Percentiles rank a stretch among this genome's conserved stretches.
These are phyloP conservation scores for Nothocercus julius DNA, from an alignment of 2,113 vertebrate genomes.

Conservation along the genomic window DNA sequence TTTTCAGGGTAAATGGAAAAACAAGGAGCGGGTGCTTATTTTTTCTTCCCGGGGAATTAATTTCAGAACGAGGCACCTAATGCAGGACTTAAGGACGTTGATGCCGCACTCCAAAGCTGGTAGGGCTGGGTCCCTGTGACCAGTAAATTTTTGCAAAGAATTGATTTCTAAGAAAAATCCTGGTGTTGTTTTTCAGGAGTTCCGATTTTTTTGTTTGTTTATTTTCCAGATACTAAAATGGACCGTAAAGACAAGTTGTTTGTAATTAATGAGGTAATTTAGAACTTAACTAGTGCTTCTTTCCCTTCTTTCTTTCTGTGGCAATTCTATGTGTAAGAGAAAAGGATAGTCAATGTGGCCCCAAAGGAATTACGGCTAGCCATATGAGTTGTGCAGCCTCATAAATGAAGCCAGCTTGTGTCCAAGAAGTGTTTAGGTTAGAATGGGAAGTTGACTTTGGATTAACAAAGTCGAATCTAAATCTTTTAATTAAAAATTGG, in stretches of 20 bases:
- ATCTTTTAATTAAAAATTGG: background rate
- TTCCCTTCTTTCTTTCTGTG: background rate
- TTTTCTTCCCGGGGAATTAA: conserved; percentile 97
- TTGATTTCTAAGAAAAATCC: background rate
- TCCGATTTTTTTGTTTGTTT: background rate
- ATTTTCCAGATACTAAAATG: conserved; percentile 94
- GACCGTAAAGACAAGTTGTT: conserved; percentile 97
- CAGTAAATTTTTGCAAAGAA: background rate
- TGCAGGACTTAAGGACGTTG: conserved; percentile 92
- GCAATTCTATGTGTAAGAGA: background rate
- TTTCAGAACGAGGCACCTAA: conserved; percentile 94
- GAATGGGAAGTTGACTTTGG: background rate
- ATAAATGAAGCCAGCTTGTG: background rate
- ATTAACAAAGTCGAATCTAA: background rate
- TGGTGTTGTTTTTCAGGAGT: background rate
- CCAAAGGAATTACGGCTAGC: background rate
- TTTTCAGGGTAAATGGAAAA: conserved; percentile 93
- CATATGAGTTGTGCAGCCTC: rapidly evolving
- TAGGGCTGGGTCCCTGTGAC: background rate
- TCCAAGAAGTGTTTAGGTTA: background rate
- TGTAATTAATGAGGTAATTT: conserved; percentile 92
- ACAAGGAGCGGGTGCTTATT: conserved; percentile 95
- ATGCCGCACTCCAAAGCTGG: conserved; percentile 98
- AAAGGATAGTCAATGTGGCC: background rate
- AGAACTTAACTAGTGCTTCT: background rate